Evolutionary conservation across 2,888 invertebrate genomes (phyloP), one percentile per base, ranked within the genome.

Genomic region (Phyto melanocephala): DNA sequence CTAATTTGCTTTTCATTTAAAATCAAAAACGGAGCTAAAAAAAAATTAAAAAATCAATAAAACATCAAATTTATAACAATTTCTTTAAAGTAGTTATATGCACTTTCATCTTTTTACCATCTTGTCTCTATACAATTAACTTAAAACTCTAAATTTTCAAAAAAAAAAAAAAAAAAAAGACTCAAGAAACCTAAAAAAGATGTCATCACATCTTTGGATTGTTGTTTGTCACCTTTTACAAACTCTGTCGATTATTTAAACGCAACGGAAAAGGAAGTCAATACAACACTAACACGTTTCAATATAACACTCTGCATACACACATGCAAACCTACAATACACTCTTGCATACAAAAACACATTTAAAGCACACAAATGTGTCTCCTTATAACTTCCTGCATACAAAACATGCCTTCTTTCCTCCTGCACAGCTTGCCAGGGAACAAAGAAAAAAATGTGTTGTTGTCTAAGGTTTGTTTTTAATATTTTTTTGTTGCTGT

Each of bases 351-450:
- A 40, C 50, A 17, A 54, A 42, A 74, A 70, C 52, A 67, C 54
- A 62, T 76, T 77, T 45, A 54, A 24, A 54, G 24, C 67, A 45
- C 50, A 79, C 82, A 82, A 82, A 76, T 82, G 79, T 82, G 82
- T 82, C 75, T 82, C 71, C 82, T 75, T 76, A 76, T 71, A 17
- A 71, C 82, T 75, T 82, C 82, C 82, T 82, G 79, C 70, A 79
- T 71, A 78, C 79, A 76, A 75, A 76, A 72, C 56, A 56, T 80
- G 42, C n/a, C n/a, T n/a, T 72, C 60, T 79, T 79, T 79, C 79
- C 71, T 77, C 35, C 58, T 58, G 45, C 65, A 68, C 56, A 52
- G 70, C 33, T 58, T 72, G 35, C 24, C 50, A 45, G 52, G 24
- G 13, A 11, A 67, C 52, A 35, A 17, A 20, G 33, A 20, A 35